A percentile compares a stretch with the other conserved stretches of the same genome.
Evolutionary conservation across 2,797 vertebrate genomes (phyloP).

Genomic region (Sebastes iracundus): DNA sequence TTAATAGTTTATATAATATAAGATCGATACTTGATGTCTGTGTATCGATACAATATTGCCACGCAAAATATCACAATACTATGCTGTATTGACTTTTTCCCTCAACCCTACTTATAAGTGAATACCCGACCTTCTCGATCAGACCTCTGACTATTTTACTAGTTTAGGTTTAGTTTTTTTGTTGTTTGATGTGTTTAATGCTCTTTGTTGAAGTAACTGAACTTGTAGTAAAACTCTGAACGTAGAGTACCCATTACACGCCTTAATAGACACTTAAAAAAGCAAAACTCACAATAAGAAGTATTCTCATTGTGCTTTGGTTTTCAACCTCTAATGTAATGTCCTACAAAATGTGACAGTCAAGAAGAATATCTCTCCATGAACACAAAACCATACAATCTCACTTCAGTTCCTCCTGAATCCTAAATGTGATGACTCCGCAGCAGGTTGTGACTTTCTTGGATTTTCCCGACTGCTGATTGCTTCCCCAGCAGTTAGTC

Average conservation of each 20-base stretch:
- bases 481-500: conserved; percentile 54
- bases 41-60: no score
- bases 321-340: background rate
- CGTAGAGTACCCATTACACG: background rate
- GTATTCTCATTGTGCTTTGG: background rate
- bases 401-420: conserved; percentile 7
- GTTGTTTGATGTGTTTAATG: background rate
- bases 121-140: background rate
- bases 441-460: conserved; percentile 54
- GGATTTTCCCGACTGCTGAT: conserved; percentile 51
- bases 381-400: background rate
- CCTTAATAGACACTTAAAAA: background rate
- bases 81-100: no score
- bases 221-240: background rate
- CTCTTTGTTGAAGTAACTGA: background rate
- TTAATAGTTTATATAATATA: no score
- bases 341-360: background rate
- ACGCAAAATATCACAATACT: no score
- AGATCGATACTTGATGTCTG: no score
- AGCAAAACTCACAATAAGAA: background rate
- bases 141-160: background rate
- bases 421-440: conserved; percentile 29
- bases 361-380: background rate
- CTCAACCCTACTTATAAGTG: background rate
- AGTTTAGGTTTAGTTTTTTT: background rate